Base-by-base conservation (phyloP, 2,797 vertebrate genomes). In the Semotilus atromaculatus region DNA sequence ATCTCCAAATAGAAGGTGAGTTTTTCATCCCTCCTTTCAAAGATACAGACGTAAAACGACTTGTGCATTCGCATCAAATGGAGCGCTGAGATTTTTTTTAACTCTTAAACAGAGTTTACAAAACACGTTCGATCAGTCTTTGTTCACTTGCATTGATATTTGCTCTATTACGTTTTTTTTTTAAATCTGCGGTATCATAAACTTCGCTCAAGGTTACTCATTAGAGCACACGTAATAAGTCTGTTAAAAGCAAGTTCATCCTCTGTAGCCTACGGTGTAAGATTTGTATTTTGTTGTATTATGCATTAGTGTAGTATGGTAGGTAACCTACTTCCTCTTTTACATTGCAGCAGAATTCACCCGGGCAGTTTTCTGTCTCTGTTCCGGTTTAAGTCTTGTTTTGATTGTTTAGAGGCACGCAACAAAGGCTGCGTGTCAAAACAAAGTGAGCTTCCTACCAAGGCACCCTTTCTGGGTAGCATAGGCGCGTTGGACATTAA, bases 371-470 rank as follows among this genome's bases (percentile, higher is more conserved):
- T 34, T 79, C 26, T 64, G 38, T 71, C 53, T 78, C 76, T 71
- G 31, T 85, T 80, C 76, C 76, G 67, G 83, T 80, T 85, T 29
- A 84, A 60, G 19, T 70, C 9, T 70, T 80, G 83, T 80, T 85
- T 80, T 80, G 67, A 73, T 66, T 38, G 55, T 51, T 21, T n/a
- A 38, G 36, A 45, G 80, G 23, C 26, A 70, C 23, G 77, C 68
- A 16, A 80, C 68, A 80, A 66, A 66, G 83, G 67, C 55, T 45
- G 68, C 34, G 43, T 72, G 31, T 80, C 68, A 85, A 66, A 80
- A 85, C 68, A 16, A 48, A 6, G 40, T 9, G 11, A 60, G 66
- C 64, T 26, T 5, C 38, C 66, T 78, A 70, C 21, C 29, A 21
- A 71, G 75, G 43, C 60, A 38, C 9, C 23, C 29, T 75, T 53